A percentile compares a stretch with the other conserved stretches of the same genome.
phyloP scores from a whole-genome alignment of 2,888 invertebrate species.

The Ditula angustiorana region DNA sequence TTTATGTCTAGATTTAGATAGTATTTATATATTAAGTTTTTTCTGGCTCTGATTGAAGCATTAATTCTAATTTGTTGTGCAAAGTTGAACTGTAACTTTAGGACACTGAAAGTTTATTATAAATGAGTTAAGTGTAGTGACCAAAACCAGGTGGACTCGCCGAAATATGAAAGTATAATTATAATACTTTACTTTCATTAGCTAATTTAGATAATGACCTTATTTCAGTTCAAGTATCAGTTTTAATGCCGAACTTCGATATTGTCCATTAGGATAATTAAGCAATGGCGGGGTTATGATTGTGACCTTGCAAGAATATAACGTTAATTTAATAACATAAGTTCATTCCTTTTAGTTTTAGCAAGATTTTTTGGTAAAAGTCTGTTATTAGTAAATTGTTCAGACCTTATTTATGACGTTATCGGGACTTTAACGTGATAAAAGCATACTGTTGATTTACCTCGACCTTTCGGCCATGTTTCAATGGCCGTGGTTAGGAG shows the following conservation, averaged over 20 bases:
- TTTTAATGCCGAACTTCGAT: slow-evolving; percentile 30
- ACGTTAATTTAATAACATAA: background rate
- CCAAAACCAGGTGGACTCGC: background rate
- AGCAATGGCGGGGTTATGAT: slow-evolving; percentile 14
- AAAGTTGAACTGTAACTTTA: background rate
- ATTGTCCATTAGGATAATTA: slow-evolving; percentile 38
- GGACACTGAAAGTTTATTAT: background rate
- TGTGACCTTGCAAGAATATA: slow-evolving; percentile 11
- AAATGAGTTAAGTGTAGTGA: background rate
- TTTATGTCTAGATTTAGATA: slow-evolving; percentile 3
- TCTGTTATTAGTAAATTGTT: too few species aligned
- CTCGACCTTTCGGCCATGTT: too few species aligned
- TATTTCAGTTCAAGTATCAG: slow-evolving; percentile 33
- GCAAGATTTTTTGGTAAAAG: background rate
- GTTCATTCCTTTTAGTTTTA: background rate
- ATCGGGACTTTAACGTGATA: too few species aligned
- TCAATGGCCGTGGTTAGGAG: too few species aligned
- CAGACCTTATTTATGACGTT: too few species aligned
- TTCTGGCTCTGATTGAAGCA: too few species aligned
- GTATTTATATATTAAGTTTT: background rate
- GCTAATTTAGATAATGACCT: slow-evolving; percentile 33
- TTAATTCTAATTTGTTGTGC: too few species aligned
- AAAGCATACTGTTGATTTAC: too few species aligned
- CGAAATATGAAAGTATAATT: background rate
- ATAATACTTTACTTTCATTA: slow-evolving; percentile 22